A percentile compares a stretch with the other conserved stretches of the same genome.
Evolutionary conservation across 23 tunicate genomes (phyloP).

Genomic region (Styela clava): DNA sequence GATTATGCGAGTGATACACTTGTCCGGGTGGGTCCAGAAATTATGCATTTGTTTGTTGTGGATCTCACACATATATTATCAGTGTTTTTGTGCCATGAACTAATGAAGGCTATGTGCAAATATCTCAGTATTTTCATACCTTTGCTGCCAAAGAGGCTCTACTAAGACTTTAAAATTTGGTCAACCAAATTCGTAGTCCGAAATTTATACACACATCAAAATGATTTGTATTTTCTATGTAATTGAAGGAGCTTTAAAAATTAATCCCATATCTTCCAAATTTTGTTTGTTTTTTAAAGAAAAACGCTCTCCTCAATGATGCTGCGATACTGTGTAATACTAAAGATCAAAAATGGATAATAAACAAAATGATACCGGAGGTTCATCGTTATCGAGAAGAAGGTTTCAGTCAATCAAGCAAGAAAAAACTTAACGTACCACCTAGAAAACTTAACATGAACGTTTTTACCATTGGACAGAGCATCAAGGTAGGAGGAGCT

Average conservation of each 20-base stretch:
- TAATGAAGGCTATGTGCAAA: too few relatives aligned
- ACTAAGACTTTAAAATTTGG: too few relatives aligned
- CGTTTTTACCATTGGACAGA: slow-evolving; percentile 80
- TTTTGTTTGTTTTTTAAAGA: slow-evolving; percentile 4
- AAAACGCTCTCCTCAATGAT: slow-evolving; percentile 32
- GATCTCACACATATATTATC: too few relatives aligned
- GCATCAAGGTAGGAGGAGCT: slow-evolving; percentile 66
- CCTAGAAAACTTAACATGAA: slow-evolving; percentile 44
- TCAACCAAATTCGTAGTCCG: too few relatives aligned
- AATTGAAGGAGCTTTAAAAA: too few relatives aligned
- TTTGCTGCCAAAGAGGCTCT: too few relatives aligned
- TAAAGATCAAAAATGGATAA: slow-evolving; percentile 63
- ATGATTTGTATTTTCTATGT: too few relatives aligned
- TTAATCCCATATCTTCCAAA: too few relatives aligned
- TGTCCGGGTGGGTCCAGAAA: slow-evolving; percentile 28
- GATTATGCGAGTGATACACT: slow-evolving; percentile 52
- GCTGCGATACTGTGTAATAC: slow-evolving; percentile 75
- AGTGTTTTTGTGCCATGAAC: too few relatives aligned
- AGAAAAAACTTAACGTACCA: slow-evolving; percentile 1
- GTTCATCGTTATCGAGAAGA: slow-evolving; percentile 31
- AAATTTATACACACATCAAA: too few relatives aligned
- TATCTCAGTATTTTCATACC: too few relatives aligned
- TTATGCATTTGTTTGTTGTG: neutral
- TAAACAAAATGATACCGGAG: slow-evolving; percentile 59
- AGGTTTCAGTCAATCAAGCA: neutral